Base-by-base conservation (phyloP, 2,888 invertebrate species). In the Drosophila mulleri region DNA sequence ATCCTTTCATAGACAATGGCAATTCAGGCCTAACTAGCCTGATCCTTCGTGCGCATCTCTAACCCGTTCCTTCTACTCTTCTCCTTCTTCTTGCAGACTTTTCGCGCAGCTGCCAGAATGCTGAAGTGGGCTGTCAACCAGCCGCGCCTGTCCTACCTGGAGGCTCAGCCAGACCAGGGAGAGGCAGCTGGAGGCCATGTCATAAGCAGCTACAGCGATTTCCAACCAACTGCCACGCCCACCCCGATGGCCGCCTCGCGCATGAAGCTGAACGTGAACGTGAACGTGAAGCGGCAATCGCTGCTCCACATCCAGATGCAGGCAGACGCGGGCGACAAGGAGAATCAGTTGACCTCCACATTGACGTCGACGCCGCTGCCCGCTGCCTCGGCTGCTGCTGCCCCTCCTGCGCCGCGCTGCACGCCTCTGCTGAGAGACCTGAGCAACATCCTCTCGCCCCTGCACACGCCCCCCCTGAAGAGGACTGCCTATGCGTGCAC, bases 91-190 rank as follows among this genome's bases (percentile, higher is more conserved):
- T 78, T 72, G 56, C 63, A 78, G 69, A 58, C 44, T 23, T 48
- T 37, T 32, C 18, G 52, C 67, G 65, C 84, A 82, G 82, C 85
- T 72, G 80, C 47, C 57, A 69, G 70, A 47, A 92, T 92, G 92
- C 80, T 92, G 65, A 92, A 92, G 88, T 92, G 93, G 92, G 91
- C 92, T 72, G 91, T 92, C 42, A 92, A 91, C 73, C 90, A 90
- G 79, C 82, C 92, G 37, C 88, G 91, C 53, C 90, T 88, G 58
- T 88, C 91, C 12, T 91, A 92, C 78, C 67, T 90, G 71, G 80
- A 23, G 58, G 52, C 32, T 3, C 73, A 20, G 23, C 45, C 72
- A n/a, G 23, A 50, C 12, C 50, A 32, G 3, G 32, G 14, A 3
- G 50, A 35, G 8, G 18, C 45, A 41, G 41, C 32, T 37, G 23